Percentiles rank a stretch among this genome's conserved stretches.
These are phyloP conservation scores for Umimayanthus chanpuru DNA, from an alignment of 92 coral and sea anemone species.

Conservation along the genomic window DNA sequence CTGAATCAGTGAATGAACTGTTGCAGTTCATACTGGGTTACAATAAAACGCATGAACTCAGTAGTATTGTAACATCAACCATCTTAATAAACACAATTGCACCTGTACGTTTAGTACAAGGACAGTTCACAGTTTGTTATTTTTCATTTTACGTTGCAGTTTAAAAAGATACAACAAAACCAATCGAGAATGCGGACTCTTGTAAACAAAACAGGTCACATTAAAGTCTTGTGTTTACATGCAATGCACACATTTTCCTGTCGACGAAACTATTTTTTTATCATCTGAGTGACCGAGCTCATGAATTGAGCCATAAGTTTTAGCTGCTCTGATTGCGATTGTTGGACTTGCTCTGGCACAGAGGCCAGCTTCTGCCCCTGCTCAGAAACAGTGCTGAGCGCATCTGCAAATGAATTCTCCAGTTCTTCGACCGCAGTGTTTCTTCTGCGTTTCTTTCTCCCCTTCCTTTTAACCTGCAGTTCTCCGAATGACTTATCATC, in stretches of 20 bases:
- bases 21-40: slow-evolving; percentile 16
- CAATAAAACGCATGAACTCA: slow-evolving; percentile 8
- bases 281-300: background rate
- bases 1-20: background rate
- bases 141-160: slow-evolving; percentile 17
- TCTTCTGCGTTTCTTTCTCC: no score
- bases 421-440: no score
- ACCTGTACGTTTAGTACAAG: background rate
- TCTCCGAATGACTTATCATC: no score
- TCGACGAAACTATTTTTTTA: background rate
- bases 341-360: background rate
- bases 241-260: slow-evolving; percentile 9
- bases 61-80: background rate
- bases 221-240: slow-evolving; percentile 22
- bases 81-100: no score
- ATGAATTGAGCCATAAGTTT: slow-evolving; percentile 13
- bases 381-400: background rate
- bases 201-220: slow-evolving; percentile 14
- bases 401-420: background rate
- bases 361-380: background rate
- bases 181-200: background rate
- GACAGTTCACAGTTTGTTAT: slow-evolving; percentile 13
- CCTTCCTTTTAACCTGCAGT: no score
- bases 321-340: background rate
- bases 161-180: background rate